Evolutionary conservation across 2,888 invertebrate species (phyloP).

Genomic region (Rhopalosiphum nymphaeae): DNA sequence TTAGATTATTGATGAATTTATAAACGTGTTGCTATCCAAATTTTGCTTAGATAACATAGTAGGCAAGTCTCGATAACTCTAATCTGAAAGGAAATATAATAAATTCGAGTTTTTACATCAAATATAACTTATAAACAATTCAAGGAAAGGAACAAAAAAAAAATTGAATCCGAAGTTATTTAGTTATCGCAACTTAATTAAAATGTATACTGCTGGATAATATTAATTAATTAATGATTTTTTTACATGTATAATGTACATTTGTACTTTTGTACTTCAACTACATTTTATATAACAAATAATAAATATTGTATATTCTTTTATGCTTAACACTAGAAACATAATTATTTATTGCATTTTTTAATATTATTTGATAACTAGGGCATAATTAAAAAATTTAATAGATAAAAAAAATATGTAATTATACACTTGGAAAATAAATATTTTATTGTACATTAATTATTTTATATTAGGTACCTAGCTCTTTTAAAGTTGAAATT

Average conservation of each 20-base stretch:
- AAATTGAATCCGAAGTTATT: background rate
- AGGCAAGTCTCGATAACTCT: background rate
- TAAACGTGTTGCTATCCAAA: background rate
- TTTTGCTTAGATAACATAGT: background rate
- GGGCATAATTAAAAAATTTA: background rate
- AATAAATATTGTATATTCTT: background rate
- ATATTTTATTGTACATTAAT: background rate
- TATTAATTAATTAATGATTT: background rate
- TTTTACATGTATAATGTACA: too few relatives aligned
- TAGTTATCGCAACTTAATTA: background rate
- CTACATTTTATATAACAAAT: too few relatives aligned
- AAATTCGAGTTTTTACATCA: background rate
- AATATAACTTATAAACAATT: background rate
- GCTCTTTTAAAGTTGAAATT: background rate
- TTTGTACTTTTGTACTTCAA: too few relatives aligned
- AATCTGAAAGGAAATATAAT: background rate
- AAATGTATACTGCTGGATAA: background rate
- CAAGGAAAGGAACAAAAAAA: background rate
- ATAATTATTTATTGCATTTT: background rate
- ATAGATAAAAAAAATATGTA: background rate
- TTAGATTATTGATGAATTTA: background rate
- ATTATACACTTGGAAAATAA: background rate
- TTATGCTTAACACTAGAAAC: background rate
- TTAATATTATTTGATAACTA: background rate
- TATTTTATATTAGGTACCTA: background rate